phyloP scores from a whole-genome alignment of 2,113 vertebrate species.

The Pogona vitticeps region DNA sequence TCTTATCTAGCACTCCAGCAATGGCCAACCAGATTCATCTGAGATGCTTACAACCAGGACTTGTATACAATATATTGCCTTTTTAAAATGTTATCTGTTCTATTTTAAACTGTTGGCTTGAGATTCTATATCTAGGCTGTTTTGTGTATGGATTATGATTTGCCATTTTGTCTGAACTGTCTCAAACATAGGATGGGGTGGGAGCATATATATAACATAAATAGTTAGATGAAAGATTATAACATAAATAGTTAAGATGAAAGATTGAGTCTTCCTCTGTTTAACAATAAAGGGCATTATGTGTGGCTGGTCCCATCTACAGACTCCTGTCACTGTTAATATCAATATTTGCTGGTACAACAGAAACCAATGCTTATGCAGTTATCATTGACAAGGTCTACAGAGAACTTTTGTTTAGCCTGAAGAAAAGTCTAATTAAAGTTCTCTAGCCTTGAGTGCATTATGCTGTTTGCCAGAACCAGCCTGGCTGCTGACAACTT shows the following conservation, averaged over 20 bases:
- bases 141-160: neutral
- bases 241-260: neutral
- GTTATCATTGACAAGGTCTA: constrained; percentile 48
- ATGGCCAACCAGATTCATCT: neutral
- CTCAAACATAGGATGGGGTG: neutral
- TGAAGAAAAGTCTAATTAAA: constrained; percentile 66
- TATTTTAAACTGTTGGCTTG: neutral
- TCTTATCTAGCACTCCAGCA: no score
- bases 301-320: neutral
- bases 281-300: constrained; percentile 23
- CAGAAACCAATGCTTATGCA: constrained; percentile 51
- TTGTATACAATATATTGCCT: neutral
- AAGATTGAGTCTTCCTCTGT: constrained; percentile 15
- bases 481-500: constrained; percentile 68
- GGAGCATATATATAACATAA: neutral
- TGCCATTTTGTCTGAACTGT: neutral
- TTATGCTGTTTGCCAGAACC: constrained; percentile 54
- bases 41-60: neutral
- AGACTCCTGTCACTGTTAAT: constrained; percentile 58
- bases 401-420: constrained; percentile 55
- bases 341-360: constrained; percentile 35
- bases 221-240: neutral
- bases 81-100: no score
- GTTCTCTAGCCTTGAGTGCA: constrained; percentile 56
- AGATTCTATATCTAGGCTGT: neutral